Conservation (phyloP, 2,888 invertebrate genomes). For the Allolobophora icterica region DNA sequence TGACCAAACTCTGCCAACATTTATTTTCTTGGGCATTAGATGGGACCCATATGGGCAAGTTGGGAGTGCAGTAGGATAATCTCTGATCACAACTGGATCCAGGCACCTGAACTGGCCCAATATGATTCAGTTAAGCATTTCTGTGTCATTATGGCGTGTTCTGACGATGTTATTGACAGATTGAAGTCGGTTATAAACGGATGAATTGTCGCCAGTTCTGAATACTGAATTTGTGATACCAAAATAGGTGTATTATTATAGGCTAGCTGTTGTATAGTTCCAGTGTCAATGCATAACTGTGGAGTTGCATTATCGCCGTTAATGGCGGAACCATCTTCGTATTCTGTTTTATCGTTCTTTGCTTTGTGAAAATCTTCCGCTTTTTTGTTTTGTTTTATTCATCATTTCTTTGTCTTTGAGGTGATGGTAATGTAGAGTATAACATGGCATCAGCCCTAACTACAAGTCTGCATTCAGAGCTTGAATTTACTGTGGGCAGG, state of each 20-base stretch:
- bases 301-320: background rate
- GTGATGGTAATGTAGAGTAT: background rate
- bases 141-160: too few species aligned
- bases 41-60: too few species aligned
- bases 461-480: background rate
- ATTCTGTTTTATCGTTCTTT: background rate
- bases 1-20: background rate
- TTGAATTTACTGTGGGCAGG: too few species aligned
- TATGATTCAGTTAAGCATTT: background rate
- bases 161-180: background rate
- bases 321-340: background rate
- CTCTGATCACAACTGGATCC: too few species aligned
- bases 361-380: background rate
- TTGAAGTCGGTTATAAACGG: background rate
- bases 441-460: too few species aligned
- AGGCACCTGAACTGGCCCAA: too few species aligned
- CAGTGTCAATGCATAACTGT: background rate
- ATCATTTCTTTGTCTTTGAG: background rate
- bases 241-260: background rate
- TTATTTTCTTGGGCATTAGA: too few species aligned
- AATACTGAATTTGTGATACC: background rate
- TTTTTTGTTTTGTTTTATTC: background rate
- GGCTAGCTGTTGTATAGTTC: background rate
- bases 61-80: too few species aligned
- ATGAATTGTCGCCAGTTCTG: background rate